Conservation (phyloP, 2,797 vertebrate species). For the Cheirogaleus major region DNA sequence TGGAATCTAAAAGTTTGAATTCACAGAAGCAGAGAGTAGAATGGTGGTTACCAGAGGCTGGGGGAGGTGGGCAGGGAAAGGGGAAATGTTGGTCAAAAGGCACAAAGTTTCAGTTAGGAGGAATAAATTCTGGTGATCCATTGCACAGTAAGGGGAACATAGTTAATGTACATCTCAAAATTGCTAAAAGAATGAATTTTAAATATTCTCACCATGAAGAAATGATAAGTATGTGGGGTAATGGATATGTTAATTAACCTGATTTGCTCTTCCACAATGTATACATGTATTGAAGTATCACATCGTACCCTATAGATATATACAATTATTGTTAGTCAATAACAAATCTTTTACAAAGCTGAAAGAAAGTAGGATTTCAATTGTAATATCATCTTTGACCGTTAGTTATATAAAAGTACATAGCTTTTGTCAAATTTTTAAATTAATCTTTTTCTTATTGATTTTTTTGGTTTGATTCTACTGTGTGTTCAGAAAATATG, state of each 20-base stretch:
- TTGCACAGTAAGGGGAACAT: background rate
- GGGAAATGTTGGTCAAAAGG: background rate
- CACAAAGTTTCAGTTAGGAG: background rate
- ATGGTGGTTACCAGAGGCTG: background rate
- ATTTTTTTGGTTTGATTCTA: conserved; percentile 6
- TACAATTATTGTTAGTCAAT: background rate
- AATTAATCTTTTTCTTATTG: background rate
- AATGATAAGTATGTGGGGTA: background rate
- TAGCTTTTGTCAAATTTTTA: background rate
- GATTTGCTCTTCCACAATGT: background rate
- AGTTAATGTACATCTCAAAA: background rate
- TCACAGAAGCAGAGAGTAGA: background rate
- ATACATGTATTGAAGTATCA: background rate
- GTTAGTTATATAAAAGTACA: background rate
- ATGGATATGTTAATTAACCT: background rate
- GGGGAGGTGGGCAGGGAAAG: too few species aligned
- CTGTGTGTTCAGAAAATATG: background rate
- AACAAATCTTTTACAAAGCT: background rate
- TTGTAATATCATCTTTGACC: conserved; percentile 18
- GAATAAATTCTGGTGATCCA: background rate
- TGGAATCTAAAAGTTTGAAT: background rate
- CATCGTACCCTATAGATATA: background rate
- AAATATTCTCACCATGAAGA: too few species aligned
- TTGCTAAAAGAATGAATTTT: background rate
- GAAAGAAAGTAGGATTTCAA: background rate